Base-by-base conservation (phyloP, 2,113 vertebrate species). In the Phaethornis superciliosus region DNA sequence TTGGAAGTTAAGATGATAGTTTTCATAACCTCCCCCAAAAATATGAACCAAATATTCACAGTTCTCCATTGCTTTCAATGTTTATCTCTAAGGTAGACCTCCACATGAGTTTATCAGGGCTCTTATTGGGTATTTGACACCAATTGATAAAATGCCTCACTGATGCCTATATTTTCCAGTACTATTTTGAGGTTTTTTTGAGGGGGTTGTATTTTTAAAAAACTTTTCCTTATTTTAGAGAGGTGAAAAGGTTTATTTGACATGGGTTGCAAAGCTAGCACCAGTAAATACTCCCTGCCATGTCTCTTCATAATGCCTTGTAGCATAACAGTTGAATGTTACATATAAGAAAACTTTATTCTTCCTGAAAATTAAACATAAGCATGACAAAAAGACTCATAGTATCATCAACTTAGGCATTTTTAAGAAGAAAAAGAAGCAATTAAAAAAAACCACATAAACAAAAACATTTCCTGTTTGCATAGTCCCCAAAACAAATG, bases 401-500 rank as follows among this genome's bases (percentile, higher is more conserved):
- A 32, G 16, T 44, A 30, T 63, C 85, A 88, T 21, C 58, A 35
- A 27, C 27, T 6, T 22, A 69, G 72, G 32, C 7, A 62, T 69
- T 76, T 85, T 1, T 16, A 77, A 91, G 24, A 16, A 75, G 13
- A 28, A 71, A 74, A 83, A 56, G 1, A 81, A 86, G 46, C 8
- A 78, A 81, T 24, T 56, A 55, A 58, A 32, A 26, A 88, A 94
- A 91, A 49, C 0, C 4, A 83, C 5, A 40, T 24, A 20, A 3
- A 8, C 18, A 70, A 63, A 8, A 2, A 0, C 3, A 4, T 3
- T n/a, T 19, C 1, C 7, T 51, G 74, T 83, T 70, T n/a, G 3
- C 37, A 24, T 5, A 42, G 33, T 30, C 15, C 21, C 32, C 63
- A 24, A 88, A 88, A 63, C 5, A 82, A 59, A 14, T n/a, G 4